Conservation (phyloP, 2,888 invertebrate genomes). For the Hedya salicella region DNA sequence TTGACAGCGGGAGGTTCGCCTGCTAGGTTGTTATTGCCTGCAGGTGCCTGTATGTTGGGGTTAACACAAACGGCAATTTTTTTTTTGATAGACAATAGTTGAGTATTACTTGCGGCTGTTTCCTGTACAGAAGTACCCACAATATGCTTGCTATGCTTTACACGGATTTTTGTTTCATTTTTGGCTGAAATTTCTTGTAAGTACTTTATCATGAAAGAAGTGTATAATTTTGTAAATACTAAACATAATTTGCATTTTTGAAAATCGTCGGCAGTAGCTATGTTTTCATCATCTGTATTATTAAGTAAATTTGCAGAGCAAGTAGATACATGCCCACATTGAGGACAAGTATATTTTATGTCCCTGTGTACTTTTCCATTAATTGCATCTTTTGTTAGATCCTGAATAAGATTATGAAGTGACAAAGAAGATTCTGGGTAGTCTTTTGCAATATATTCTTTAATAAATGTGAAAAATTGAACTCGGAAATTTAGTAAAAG, state of each 20-base stretch:
- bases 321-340: constrained; percentile 4
- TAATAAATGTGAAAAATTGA: neutral
- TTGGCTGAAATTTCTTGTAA: neutral
- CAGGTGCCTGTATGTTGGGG: no score
- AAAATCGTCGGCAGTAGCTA: neutral
- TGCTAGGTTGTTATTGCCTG: no score
- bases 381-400: neutral
- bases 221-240: neutral
- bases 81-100: no score
- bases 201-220: neutral
- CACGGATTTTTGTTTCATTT: neutral
- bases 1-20: neutral
- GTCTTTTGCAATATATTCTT: neutral
- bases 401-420: constrained; percentile 3
- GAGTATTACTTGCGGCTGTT: neutral
- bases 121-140: neutral
- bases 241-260: constrained; percentile 4
- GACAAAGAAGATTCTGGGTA: constrained; percentile 1
- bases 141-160: neutral
- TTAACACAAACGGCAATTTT: no score
- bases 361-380: neutral
- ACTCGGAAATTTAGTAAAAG: neutral
- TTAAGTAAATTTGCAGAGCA: neutral
- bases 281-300: neutral
- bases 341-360: constrained; percentile 13